Evolutionary conservation across 2,888 invertebrate genomes (phyloP).

Genomic region (Erpobdella octoculata): DNA sequence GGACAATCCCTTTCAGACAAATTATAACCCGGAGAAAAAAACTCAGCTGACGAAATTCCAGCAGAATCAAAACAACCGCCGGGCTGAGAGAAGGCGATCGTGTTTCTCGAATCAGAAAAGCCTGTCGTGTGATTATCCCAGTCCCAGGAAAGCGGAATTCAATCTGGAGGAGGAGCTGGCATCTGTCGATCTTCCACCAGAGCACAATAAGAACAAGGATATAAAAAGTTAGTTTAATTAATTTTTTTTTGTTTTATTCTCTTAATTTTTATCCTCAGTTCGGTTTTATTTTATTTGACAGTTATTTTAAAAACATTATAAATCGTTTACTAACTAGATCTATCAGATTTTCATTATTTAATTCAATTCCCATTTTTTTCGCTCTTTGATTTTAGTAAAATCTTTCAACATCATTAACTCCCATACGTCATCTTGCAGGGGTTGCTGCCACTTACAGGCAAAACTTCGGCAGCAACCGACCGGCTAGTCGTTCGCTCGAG

Average conservation of each 20-base stretch:
- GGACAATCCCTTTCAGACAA: too few species aligned
- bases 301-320: too few species aligned
- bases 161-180: background rate
- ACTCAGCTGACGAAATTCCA: slow-evolving; percentile 11
- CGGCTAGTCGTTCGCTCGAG: slow-evolving; percentile 4
- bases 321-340: too few species aligned
- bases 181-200: background rate
- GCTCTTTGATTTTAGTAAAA: too few species aligned
- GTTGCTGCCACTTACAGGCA: background rate
- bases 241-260: background rate
- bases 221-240: too few species aligned
- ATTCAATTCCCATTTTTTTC: too few species aligned
- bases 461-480: background rate
- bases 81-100: background rate
- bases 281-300: too few species aligned
- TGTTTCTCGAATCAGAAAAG: slow-evolving; percentile 23
- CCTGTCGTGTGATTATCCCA: slow-evolving; percentile 23
- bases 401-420: too few species aligned
- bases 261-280: background rate
- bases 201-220: background rate
- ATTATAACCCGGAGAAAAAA: background rate
- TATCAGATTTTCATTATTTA: too few species aligned
- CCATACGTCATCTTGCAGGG: too few species aligned
- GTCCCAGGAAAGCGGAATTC: slow-evolving; percentile 20
- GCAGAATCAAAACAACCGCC: slow-evolving; percentile 12